A percentile compares a stretch with the other conserved stretches of the same genome.
Conservation (phyloP, 2,797 vertebrate genomes). For the Microcaecilia unicolor region DNA sequence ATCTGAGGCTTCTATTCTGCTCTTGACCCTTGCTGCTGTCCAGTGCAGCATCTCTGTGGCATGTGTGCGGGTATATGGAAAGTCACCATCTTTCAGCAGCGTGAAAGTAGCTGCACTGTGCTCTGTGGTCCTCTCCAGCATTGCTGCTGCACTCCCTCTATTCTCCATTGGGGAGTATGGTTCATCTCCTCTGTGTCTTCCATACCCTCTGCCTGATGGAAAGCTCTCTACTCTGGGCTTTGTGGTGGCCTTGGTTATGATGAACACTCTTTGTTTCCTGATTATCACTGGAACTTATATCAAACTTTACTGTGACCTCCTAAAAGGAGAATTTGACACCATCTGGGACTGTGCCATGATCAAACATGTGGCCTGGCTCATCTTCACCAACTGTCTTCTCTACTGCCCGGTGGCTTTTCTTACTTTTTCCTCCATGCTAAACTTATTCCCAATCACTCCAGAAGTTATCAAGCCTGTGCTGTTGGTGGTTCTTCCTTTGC, state of each 20-base stretch:
- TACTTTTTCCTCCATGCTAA: constrained; percentile 76
- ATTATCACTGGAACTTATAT: constrained; percentile 79
- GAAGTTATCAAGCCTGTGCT: constrained; percentile 76
- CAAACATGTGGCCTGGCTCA: constrained; percentile 77
- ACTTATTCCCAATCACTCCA: constrained; percentile 66
- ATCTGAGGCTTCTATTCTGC: constrained; percentile 76
- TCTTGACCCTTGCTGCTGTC: constrained; percentile 75
- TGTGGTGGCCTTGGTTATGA: constrained; percentile 68
- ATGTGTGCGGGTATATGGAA: constrained; percentile 35
- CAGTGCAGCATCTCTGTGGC: constrained; percentile 64
- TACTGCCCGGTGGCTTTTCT: constrained; percentile 84
- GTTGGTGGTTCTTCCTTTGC: constrained; percentile 76
- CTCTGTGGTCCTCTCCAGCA: constrained; percentile 61
- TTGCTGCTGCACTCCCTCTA: constrained; percentile 63
- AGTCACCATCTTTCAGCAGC: constrained; percentile 34
- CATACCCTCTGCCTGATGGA: constrained; percentile 67
- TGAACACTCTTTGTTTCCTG: constrained; percentile 82
- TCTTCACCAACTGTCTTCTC: constrained; percentile 84
- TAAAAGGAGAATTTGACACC: constrained; percentile 57
- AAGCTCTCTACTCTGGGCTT: constrained; percentile 57
- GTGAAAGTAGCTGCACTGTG: constrained; percentile 42
- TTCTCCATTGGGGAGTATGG: constrained; percentile 54
- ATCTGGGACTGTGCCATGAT: constrained; percentile 72
- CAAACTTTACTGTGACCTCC: constrained; percentile 71
- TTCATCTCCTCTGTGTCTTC: constrained; percentile 74